phyloP scores from a whole-genome alignment of 2,888 invertebrate species.

The Plagiodera versicolora region DNA sequence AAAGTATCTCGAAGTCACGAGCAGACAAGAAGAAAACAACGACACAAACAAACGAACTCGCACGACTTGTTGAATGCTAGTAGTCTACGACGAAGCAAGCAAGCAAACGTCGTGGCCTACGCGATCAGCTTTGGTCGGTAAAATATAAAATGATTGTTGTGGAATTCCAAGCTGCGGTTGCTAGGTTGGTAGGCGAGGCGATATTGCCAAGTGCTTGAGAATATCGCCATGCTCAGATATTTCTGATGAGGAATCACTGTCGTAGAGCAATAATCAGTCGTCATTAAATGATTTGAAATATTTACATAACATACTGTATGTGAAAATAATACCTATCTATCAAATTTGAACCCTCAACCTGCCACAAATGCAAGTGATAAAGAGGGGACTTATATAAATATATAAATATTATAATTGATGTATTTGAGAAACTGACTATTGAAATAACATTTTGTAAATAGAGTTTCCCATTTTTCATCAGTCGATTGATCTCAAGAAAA shows the following conservation, averaged over 20 bases:
- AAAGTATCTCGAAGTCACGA: slow-evolving; percentile 10
- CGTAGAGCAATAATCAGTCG: too few species aligned
- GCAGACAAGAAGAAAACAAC: not conserved
- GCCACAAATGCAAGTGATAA: too few species aligned
- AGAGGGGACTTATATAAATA: too few species aligned
- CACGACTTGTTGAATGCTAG: slow-evolving; percentile 14
- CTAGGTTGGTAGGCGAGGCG: slow-evolving; percentile 11
- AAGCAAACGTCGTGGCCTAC: slow-evolving; percentile 8
- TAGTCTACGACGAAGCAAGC: not conserved
- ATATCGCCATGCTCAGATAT: not conserved
- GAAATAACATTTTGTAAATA: too few species aligned
- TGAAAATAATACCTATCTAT: too few species aligned
- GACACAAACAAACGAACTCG: slow-evolving; percentile 8
- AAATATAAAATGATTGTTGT: slow-evolving; percentile 12
- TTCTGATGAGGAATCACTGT: not conserved
- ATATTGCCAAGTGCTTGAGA: slow-evolving; percentile 12
- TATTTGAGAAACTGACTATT: too few species aligned
- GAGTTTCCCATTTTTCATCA: too few species aligned
- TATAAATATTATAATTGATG: too few species aligned
- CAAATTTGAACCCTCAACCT: too few species aligned
- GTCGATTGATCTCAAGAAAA: too few species aligned
- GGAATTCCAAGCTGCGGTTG: slow-evolving; percentile 12
- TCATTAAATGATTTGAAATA: too few species aligned
- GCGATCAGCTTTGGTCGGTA: not conserved
- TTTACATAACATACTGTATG: too few species aligned